Evolutionary conservation across 2,113 vertebrate genomes (phyloP).

Genomic region (Lipotes vexillifer): DNA sequence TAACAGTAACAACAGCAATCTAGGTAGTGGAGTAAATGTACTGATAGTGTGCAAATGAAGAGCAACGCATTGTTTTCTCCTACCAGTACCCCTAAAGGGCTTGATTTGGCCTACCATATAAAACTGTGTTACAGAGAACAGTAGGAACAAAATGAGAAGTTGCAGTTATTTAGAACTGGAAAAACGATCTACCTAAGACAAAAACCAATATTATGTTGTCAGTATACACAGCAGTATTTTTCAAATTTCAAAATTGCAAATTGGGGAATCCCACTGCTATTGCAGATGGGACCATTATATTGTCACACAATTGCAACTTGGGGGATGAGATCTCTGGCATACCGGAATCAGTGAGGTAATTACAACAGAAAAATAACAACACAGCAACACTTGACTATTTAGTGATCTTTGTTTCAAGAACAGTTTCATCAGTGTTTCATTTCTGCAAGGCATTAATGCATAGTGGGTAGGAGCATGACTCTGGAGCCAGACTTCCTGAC

Average conservation of each 20-base stretch:
- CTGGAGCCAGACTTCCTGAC: not conserved
- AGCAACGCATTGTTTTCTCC: not conserved
- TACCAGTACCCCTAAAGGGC: not conserved
- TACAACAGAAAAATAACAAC: not conserved
- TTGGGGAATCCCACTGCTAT: not conserved
- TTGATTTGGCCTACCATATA: not conserved
- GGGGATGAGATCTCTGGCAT: not conserved
- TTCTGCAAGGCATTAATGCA: not conserved
- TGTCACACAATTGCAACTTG: not conserved
- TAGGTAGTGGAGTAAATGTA: accelerated
- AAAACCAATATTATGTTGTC: not conserved
- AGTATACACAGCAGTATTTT: not conserved
- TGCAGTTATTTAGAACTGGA: not conserved
- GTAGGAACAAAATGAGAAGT: not conserved
- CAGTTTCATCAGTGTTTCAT: not conserved
- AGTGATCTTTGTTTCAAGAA: not conserved
- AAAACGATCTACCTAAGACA: not conserved
- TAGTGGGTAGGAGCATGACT: not conserved
- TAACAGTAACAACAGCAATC: accelerated
- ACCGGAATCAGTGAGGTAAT: not conserved
- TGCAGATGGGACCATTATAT: not conserved
- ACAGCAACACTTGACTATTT: not conserved
- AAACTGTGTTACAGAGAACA: not conserved
- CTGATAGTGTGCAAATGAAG: accelerated
- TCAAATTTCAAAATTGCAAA: not conserved